phyloP scores from a whole-genome alignment of 2,113 vertebrate genomes.

The Guaruba guarouba region DNA sequence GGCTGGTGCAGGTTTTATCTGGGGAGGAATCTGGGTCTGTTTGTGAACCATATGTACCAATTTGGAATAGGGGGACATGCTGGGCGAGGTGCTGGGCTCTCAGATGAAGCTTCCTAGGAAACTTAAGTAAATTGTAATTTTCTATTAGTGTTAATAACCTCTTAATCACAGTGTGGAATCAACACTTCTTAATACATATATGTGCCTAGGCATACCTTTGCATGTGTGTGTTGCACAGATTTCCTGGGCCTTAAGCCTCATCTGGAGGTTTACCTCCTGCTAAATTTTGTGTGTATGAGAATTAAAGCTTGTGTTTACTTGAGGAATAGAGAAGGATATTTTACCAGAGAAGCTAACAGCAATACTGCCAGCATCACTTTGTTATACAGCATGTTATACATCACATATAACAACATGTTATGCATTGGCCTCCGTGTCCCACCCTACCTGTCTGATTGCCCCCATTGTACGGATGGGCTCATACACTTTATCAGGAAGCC shows the following conservation, averaged over 20 bases:
- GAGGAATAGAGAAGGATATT: neutral
- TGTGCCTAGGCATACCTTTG: neutral
- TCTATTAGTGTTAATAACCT: conserved; percentile 35
- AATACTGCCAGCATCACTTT: neutral
- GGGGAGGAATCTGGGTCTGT: neutral
- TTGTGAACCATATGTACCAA: conserved; percentile 42
- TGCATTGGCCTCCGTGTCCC: neutral
- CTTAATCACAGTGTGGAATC: neutral
- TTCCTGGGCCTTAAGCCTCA: neutral
- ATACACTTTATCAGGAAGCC: neutral
- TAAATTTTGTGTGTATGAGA: neutral
- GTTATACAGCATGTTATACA: neutral
- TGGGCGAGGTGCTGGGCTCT: conserved; percentile 2
- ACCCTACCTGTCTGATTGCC: neutral
- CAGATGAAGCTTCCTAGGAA: neutral
- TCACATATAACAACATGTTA: neutral
- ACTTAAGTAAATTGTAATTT: neutral
- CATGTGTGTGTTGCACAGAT: accelerated
- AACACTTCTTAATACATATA: neutral
- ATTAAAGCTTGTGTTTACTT: neutral
- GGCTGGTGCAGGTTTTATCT: neutral
- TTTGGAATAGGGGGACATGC: conserved; percentile 8
- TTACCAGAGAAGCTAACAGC: neutral
- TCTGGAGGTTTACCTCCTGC: neutral
- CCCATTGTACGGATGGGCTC: neutral